Percentiles rank a stretch among this genome's conserved stretches.
phyloP scores from a whole-genome alignment of 2,888 invertebrate genomes.

The Metellina segmentata region DNA sequence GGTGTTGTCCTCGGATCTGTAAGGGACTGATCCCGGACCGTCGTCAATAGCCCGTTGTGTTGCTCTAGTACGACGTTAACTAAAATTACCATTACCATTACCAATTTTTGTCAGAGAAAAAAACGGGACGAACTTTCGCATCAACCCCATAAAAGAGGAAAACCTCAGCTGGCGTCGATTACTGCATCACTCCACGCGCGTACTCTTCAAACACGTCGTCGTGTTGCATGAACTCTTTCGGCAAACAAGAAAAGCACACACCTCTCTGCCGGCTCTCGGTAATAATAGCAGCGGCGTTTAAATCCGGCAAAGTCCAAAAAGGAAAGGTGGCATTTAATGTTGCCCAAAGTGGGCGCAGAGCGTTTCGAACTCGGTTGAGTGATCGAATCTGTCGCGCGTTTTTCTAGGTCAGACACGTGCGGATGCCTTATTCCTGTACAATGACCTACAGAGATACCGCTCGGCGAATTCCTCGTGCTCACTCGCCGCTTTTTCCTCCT shows the following conservation, averaged over 20 bases:
- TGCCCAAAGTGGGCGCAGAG: neutral
- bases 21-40: no score
- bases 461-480: slow-evolving; percentile 28
- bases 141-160: neutral
- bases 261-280: neutral
- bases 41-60: no score
- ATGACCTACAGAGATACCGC: slow-evolving; percentile 70
- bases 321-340: neutral
- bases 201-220: neutral
- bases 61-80: no score
- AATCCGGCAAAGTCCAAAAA: neutral
- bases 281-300: neutral
- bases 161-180: neutral
- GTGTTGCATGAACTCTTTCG: neutral
- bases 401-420: slow-evolving; percentile 73
- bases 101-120: no score
- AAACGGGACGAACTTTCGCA: no score
- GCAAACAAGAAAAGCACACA: neutral
- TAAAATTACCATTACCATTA: no score
- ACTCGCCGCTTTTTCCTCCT: slow-evolving; percentile 16
- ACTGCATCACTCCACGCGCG: neutral
- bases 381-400: slow-evolving; percentile 14
- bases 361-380: slow-evolving; percentile 15
- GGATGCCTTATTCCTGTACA: slow-evolving; percentile 66
- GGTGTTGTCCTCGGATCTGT: no score